Evolutionary conservation across 2,113 vertebrate genomes (phyloP).

Genomic region (Saccopteryx leptura): DNA sequence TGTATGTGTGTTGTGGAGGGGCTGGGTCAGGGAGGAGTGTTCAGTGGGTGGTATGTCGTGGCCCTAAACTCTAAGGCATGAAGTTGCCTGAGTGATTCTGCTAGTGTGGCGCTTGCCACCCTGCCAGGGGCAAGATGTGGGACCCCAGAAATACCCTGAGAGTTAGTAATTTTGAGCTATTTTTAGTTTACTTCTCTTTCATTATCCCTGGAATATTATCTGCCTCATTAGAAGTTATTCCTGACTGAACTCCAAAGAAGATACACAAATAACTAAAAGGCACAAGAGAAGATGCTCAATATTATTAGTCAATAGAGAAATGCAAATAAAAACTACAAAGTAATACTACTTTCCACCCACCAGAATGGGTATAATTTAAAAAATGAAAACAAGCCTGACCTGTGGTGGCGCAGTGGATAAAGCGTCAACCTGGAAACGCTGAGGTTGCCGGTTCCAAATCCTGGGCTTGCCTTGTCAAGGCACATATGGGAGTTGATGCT

Average conservation of each 20-base stretch:
- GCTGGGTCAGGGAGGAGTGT: no score
- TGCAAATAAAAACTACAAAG: slow-evolving; percentile 30
- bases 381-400: not conserved
- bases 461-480: no score
- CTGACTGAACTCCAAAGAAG: not conserved
- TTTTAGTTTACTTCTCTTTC: not conserved
- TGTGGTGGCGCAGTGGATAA: no score
- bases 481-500: no score
- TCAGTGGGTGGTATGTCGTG: no score
- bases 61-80: not conserved
- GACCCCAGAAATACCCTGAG: not conserved
- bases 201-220: slow-evolving; percentile 6
- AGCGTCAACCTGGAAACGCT: no score
- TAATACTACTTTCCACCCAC: not conserved
- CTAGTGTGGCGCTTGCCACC: not conserved
- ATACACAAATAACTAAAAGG: not conserved
- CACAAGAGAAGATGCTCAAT: not conserved
- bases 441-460: no score
- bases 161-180: not conserved
- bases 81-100: not conserved
- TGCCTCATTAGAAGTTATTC: not conserved
- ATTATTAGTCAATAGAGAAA: slow-evolving; percentile 44
- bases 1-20: not conserved
- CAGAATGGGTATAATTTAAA: not conserved
- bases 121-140: not conserved